Evolutionary conservation across 2,113 vertebrate genomes (phyloP).

Genomic region (Jacana jacana): DNA sequence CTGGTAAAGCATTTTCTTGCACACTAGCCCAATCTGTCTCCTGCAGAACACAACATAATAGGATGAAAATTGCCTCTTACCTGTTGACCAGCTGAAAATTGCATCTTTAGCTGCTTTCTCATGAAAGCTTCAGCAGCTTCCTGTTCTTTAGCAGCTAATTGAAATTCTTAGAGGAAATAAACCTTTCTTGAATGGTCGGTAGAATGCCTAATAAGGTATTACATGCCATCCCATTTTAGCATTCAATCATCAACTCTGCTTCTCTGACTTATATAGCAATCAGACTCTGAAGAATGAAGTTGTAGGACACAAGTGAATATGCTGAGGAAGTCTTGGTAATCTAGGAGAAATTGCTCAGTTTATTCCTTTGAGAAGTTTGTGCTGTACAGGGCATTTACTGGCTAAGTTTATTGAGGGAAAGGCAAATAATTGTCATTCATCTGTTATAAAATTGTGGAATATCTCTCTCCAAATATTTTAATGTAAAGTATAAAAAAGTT

Average conservation of each 20-base stretch:
- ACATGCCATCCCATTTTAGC: neutral
- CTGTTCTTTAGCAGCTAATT: slow-evolving; percentile 58
- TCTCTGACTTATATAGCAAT: slow-evolving; percentile 36
- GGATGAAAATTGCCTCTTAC: slow-evolving; percentile 64
- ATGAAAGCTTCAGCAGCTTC: slow-evolving; percentile 43
- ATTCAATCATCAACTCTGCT: slow-evolving; percentile 25
- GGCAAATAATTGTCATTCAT: neutral
- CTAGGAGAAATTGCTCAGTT: neutral
- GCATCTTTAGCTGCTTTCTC: slow-evolving; percentile 48
- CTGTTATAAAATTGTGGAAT: neutral
- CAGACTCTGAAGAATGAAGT: slow-evolving; percentile 27
- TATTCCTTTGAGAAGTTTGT: neutral
- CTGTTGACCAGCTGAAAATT: slow-evolving; percentile 63
- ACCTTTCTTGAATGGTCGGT: neutral
- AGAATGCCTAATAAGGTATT: slow-evolving; percentile 55
- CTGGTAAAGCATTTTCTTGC: slow-evolving; percentile 38
- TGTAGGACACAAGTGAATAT: neutral
- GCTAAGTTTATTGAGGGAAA: neutral
- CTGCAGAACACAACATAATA: slow-evolving; percentile 60
- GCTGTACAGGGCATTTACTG: neutral
- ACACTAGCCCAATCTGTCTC: slow-evolving; percentile 45
- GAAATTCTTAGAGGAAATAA: slow-evolving; percentile 66
- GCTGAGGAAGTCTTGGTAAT: neutral
- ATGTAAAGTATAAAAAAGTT: neutral
- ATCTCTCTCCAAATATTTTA: neutral